Evolutionary conservation across 2,113 vertebrate genomes (phyloP).

Genomic region (Corynorhinus townsendii): DNA sequence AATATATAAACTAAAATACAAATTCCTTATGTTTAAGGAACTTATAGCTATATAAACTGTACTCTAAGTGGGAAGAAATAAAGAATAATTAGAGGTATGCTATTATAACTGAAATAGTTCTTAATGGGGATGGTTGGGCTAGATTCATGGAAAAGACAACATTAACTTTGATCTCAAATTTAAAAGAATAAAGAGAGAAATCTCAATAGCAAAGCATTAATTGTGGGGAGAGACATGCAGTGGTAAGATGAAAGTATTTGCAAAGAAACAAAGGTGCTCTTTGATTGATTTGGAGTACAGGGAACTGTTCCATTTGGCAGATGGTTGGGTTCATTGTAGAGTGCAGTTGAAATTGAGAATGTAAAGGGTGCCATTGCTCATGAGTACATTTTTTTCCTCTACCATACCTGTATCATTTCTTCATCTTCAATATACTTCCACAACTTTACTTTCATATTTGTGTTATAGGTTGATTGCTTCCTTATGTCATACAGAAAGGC

Average conservation of each 20-base stretch:
- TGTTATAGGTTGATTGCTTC: slow-evolving; percentile 12
- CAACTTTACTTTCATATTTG: not conserved
- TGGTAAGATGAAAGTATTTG: not conserved
- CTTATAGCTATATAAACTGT: not conserved
- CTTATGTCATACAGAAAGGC: not conserved
- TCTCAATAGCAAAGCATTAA: not conserved
- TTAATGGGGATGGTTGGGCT: not conserved
- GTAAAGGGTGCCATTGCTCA: not conserved
- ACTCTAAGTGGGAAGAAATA: not conserved
- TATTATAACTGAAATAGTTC: not conserved
- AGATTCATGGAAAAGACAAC: not conserved
- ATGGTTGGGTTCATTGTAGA: not conserved
- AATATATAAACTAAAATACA: not conserved
- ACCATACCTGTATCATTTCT: not conserved
- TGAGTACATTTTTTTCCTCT: not conserved
- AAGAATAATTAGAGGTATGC: not conserved
- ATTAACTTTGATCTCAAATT: not conserved
- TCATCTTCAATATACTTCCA: not conserved
- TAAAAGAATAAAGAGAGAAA: not conserved
- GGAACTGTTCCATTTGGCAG: not conserved
- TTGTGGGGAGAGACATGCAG: not conserved
- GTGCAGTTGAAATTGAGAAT: not conserved
- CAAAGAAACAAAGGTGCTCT: not conserved
- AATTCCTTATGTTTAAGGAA: not conserved
- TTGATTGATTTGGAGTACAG: not conserved